Base-by-base conservation (phyloP, 2,113 vertebrate genomes). In the Etheostoma cragini region DNA sequence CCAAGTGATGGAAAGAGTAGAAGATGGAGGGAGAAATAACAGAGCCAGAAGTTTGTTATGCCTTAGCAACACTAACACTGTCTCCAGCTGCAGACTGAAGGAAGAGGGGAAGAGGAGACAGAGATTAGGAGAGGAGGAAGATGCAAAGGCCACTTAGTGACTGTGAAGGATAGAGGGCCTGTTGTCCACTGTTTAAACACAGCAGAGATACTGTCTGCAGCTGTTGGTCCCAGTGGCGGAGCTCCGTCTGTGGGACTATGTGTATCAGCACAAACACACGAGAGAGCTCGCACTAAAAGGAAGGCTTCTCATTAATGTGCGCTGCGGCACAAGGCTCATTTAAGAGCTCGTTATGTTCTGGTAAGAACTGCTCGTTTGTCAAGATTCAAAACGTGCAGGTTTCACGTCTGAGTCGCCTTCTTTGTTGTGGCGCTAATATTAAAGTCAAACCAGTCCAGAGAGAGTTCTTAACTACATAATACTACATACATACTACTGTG, bases 181-280 rank as follows among this genome's bases (percentile, higher is more conserved):
- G 84, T 90, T 91, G 92, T 93, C 83, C 71, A 64, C 56, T 19
- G 56, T 84, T 63, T 33, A 73, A 75, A 81, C 76, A 91, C 90
- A 93, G 92, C 84, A 62, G 73, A 74, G 89, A 67, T 82, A 76
- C 90, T 95, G 90, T 95, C 72, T 86, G 91, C 92, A 91, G 92
- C 88, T 93, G 91, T 88, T 65, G 77, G 80, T 50, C 80, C 80
- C 74, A 52, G 76, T 83, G 80, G 82, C 8, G 45, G 76, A 84
- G 87, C 86, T 86, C 84, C 78, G 56, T 79, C 79, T 72, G 64
- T 56, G 74, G 64, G 79, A 72, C 68, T 21, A 47, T 21, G 70
- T 26, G 50, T 22, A 60, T 26, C 63, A 58, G 63, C 76, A 53
- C 76, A 74, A 52, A 52, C 78, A 65, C 63, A 63, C 57, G 16